These are phyloP conservation scores for Ptyas mucosa DNA, from an alignment of 2,113 vertebrate genomes.

Conservation along the genomic window DNA sequence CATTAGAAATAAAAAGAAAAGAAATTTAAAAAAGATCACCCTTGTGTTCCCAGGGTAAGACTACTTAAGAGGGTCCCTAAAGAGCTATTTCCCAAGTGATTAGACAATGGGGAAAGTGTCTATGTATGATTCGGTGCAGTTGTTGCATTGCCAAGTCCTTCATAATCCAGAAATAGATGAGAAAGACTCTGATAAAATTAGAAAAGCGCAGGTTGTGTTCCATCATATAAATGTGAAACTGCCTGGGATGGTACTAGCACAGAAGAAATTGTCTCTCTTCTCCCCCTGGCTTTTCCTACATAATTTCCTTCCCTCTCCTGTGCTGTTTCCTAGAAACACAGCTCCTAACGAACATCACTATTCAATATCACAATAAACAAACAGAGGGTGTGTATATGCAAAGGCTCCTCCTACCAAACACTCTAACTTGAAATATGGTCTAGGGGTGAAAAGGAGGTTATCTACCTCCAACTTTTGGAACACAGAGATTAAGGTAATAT, in stretches of 20 bases:
- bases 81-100: neutral
- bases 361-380: neutral
- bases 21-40: neutral
- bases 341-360: neutral
- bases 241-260: neutral
- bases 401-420: neutral
- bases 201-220: neutral
- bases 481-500: neutral
- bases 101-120: neutral
- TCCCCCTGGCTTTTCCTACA: neutral
- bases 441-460: neutral
- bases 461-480: neutral
- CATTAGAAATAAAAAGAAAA: neutral
- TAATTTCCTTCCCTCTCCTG: neutral
- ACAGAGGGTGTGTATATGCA: neutral
- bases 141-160: neutral
- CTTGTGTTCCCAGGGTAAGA: neutral
- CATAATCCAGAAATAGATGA: neutral
- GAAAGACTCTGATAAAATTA: neutral
- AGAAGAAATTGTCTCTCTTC: neutral
- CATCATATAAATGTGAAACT: neutral
- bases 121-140: neutral
- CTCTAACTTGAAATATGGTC: neutral
- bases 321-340: slow-evolving; percentile 25
- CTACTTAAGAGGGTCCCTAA: neutral